Percentiles rank a stretch among this genome's conserved stretches.
Conservation (phyloP, 2,888 invertebrate genomes). For the Flexamia atlantica region DNA sequence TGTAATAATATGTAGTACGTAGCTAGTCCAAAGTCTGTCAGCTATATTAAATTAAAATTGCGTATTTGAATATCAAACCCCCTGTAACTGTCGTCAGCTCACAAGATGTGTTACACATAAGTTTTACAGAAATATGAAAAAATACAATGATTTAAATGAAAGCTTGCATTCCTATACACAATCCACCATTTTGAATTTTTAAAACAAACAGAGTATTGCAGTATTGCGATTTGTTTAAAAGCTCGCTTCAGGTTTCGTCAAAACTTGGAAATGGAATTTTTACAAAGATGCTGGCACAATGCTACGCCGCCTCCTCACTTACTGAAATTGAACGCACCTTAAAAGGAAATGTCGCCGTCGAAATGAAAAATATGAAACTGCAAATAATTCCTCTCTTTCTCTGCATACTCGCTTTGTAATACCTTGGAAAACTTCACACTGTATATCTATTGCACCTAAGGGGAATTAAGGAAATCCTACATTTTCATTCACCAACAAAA, state of each 20-base stretch:
- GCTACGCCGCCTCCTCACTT: constrained; percentile 34
- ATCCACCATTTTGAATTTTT: background rate
- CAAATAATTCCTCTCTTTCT: background rate
- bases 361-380: constrained; percentile 22
- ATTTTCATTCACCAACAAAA: too few species aligned
- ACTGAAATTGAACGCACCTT: constrained; percentile 27
- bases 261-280: constrained; percentile 20
- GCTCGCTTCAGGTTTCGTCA: constrained; percentile 9
- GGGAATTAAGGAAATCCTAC: too few species aligned
- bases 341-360: constrained; percentile 2
- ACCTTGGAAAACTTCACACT: too few species aligned
- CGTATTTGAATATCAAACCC: too few species aligned
- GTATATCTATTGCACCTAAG: too few species aligned
- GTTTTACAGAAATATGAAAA: background rate
- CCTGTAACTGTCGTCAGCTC: too few species aligned
- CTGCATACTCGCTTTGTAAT: background rate
- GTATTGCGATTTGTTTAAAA: constrained; percentile 22
- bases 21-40: too few species aligned
- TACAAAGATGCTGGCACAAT: constrained; percentile 23
- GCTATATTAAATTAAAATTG: too few species aligned
- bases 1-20: too few species aligned
- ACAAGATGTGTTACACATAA: too few species aligned
- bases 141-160: background rate
- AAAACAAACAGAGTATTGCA: background rate
- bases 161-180: background rate